Base-by-base conservation (phyloP, 2,797 vertebrate genomes). In the Aplochiton taeniatus region DNA sequence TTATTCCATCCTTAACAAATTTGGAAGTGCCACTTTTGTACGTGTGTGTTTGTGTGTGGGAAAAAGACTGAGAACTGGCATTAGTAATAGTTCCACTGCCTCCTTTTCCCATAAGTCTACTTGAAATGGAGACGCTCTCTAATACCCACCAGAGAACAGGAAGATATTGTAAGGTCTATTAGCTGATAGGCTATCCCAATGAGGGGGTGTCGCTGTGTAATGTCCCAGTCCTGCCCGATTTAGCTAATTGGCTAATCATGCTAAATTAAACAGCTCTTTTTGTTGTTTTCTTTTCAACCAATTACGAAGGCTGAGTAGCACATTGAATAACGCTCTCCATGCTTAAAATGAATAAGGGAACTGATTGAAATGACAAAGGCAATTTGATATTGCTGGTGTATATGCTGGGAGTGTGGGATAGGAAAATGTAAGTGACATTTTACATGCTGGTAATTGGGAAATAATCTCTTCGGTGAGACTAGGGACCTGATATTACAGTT, bases 391-490 rank as follows among this genome's bases (percentile, higher is more conserved):
- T 41, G 11, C 11, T 11, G 18, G 1, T 1, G 20, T 9, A 11
- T 43, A 72, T 60, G 58, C 66, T 43, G 62, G 58, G 47, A 69
- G 61, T 50, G 68, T 61, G 51, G 68, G 47, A 9, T 53, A 44
- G 60, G 1, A 51, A 62, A 43, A 63, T 77, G 47, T 58, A 67
- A 65, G 68, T 31, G 31, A 71, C 66, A 66, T 74, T 80, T 76
- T 76, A 70, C 75, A 82, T 75, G 66, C 61, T 72, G 66, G 74
- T 85, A 88, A 88, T 87, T 84, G 73, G 81, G 74, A 83, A 82
- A 85, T 77, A 70, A 81, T 80, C 69, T 68, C 61, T 74, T 73
- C 48, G 72, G 71, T 67, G 75, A 73, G 77, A 81, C 56, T 58
- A 77, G 74, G n/a, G 49, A 75, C 69, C 80, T 67, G 18, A 74